Base-by-base conservation (phyloP, 2,113 vertebrate genomes). In the Trachemys scripta region DNA sequence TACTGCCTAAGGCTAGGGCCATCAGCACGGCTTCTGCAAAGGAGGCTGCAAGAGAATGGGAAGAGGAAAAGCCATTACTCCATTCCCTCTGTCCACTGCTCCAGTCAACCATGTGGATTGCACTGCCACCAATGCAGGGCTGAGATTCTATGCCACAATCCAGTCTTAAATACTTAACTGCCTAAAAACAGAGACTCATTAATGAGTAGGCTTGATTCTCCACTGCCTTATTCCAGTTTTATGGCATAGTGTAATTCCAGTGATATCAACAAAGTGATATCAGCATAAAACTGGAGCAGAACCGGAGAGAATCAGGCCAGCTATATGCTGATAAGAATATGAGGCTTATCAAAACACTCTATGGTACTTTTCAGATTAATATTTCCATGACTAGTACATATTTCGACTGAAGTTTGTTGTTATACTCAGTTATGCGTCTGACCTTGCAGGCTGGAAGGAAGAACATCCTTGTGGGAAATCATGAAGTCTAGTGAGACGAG, bases 401-500 rank as follows among this genome's bases (percentile, higher is more conserved):
- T 89, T 92, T 82, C 89, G 50, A 88, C 49, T 0, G 0, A 95
- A 96, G 94, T 80, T 95, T 88, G 82, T 80, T 90, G 92, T 89
- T 95, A 95, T 94, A 95, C 86, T 85, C 95, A 96, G 87, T 96
- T 92, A 97, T 54, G 90, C 11, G 6, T 86, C 93, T 78, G 89
- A 97, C 91, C 85, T 90, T 95, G 87, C 87, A 95, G 88, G 82
- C 87, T 92, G 82, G 47, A 78, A 94, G 54, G 89, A 96, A 97
- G 90, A 94, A 92, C 50, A 87, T 76, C 75, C 75, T 92, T 76
- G 12, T 93, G 88, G 90, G 97, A 98, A 98, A 95, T 78, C 82
- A 80, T 90, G 84, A 90, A 89, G 59, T 81, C 92, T 80, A 82
- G 72, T 51, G 53, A 91, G 86, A 90, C 90, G 87, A 96, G 95